Conservation (phyloP, 1,140 invertebrate species). For the Platyscapa corneri region DNA sequence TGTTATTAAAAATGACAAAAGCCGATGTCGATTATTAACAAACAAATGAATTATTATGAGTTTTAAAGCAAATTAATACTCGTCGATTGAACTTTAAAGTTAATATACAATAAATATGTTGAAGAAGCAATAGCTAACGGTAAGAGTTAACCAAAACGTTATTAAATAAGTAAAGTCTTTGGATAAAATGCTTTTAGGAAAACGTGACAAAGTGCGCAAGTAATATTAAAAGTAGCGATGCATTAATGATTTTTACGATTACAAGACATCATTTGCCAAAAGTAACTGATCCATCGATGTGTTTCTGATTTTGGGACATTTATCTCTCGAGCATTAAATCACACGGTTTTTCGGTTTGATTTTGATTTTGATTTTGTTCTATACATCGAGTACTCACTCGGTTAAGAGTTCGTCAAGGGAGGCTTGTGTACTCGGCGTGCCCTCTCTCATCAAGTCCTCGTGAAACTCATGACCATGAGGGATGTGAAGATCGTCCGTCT, state of each 20-base stretch:
- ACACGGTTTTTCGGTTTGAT: not conserved
- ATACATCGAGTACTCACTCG: slow-evolving; percentile 75
- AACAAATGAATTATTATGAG: too few relatives aligned
- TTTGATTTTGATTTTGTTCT: slow-evolving; percentile 35
- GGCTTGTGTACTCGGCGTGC: slow-evolving; percentile 67
- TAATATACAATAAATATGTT: too few relatives aligned
- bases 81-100: too few relatives aligned
- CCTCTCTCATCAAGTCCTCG: slow-evolving; percentile 68
- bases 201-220: not conserved
- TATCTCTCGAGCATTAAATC: slow-evolving; percentile 7
- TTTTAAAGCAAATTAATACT: too few relatives aligned
- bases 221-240: not conserved
- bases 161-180: not conserved
- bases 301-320: slow-evolving; percentile 1
- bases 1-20: too few relatives aligned
- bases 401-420: slow-evolving; percentile 72
- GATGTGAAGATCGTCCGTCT: slow-evolving; percentile 72
- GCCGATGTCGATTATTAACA: too few relatives aligned
- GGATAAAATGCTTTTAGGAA: not conserved
- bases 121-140: too few relatives aligned
- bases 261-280: slow-evolving; percentile 11
- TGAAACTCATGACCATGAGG: slow-evolving; percentile 69
- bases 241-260: not conserved
- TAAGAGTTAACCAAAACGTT: too few relatives aligned
- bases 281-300: slow-evolving; percentile 2